phyloP scores from a whole-genome alignment of 2,797 vertebrate species.

The Heteromormyrus szaboi region DNA sequence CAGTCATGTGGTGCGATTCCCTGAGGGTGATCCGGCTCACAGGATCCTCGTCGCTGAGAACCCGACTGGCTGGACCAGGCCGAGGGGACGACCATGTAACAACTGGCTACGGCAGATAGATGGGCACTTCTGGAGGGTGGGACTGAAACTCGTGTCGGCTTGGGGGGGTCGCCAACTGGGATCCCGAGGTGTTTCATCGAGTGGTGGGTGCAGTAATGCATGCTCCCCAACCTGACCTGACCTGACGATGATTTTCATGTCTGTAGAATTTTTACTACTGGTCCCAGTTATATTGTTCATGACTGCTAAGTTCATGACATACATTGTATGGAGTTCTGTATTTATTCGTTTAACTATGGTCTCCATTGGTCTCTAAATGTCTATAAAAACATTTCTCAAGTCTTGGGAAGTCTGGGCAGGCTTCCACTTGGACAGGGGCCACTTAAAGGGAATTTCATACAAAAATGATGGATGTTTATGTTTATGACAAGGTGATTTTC shows the following conservation, averaged over 20 bases:
- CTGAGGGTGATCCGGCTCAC: neutral
- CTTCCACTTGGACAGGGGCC: neutral
- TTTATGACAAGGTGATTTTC: neutral
- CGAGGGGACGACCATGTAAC: neutral
- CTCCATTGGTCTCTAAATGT: conserved; percentile 7
- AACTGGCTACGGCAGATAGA: neutral
- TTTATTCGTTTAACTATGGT: conserved; percentile 3
- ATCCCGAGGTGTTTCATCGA: neutral
- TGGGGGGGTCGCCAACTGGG: neutral
- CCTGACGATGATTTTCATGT: neutral
- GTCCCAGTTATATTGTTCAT: neutral
- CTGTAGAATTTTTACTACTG: conserved; percentile 7
- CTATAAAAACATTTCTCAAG: conserved; percentile 9
- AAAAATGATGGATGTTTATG: conserved; percentile 8
- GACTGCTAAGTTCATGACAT: neutral
- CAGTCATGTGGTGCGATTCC: neutral
- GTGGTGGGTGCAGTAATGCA: neutral
- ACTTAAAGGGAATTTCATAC: conserved; percentile 7
- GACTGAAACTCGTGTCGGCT: neutral
- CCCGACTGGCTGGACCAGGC: neutral
- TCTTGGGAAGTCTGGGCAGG: conserved; percentile 1
- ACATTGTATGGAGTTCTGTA: neutral
- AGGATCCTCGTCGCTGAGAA: neutral
- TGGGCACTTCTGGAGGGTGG: neutral
- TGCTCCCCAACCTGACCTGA: neutral